Evolutionary conservation across 2,888 invertebrate species (phyloP).

Genomic region (Drosophila cracens): DNA sequence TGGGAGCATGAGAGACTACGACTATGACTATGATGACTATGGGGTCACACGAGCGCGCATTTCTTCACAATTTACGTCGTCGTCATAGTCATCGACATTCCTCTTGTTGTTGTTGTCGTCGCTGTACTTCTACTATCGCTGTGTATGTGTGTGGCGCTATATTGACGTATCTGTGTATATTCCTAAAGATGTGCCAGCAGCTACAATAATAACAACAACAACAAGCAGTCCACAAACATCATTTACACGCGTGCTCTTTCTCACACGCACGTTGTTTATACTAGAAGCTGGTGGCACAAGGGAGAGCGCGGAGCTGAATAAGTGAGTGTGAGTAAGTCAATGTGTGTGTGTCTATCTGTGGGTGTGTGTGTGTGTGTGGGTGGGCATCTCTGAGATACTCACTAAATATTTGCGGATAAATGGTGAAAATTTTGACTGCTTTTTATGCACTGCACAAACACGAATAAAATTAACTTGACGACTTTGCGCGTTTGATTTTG

Average conservation of each 20-base stretch:
- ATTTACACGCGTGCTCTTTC: constrained; percentile 81
- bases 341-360: constrained; percentile 1
- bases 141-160: constrained; percentile 55
- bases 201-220: constrained; percentile 33
- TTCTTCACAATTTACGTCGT: constrained; percentile 77
- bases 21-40: constrained; percentile 27
- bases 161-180: constrained; percentile 69
- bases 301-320: constrained; percentile 18
- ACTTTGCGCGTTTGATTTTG: constrained; percentile 24
- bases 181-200: constrained; percentile 72
- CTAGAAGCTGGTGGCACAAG: constrained; percentile 26
- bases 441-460: constrained; percentile 62
- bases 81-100: constrained; percentile 52
- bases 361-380: constrained; percentile 36
- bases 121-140: constrained; percentile 52
- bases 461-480: constrained; percentile 37
- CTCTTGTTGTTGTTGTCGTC: constrained; percentile 23
- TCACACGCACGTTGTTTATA: constrained; percentile 63
- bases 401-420: constrained; percentile 84
- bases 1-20: constrained; percentile 47
- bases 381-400: constrained; percentile 75
- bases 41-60: constrained; percentile 81
- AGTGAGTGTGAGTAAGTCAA: constrained; percentile 16
- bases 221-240: constrained; percentile 57
- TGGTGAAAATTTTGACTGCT: constrained; percentile 82